Conservation (phyloP, 2,888 invertebrate genomes). For the Drosophila nr. perissopoda region DNA sequence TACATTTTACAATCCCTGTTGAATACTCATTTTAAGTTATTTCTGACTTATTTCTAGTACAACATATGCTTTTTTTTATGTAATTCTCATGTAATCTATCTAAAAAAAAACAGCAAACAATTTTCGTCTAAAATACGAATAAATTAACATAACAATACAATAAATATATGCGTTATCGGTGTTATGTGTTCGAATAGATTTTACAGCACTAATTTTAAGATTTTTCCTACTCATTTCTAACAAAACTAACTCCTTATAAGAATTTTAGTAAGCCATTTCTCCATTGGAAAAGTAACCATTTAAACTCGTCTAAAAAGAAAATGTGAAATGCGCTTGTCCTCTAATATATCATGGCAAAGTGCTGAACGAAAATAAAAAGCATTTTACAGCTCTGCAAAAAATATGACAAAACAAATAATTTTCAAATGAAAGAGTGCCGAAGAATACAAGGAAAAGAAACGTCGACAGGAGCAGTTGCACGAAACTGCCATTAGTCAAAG, state of each 20-base stretch:
- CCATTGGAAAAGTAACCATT: neutral
- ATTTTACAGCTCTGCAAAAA: constrained; percentile 32
- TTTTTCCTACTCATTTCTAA: neutral
- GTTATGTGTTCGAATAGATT: neutral
- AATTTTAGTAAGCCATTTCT: neutral
- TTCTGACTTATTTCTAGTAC: neutral
- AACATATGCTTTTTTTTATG: neutral
- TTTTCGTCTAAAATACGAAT: no score
- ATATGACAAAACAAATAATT: constrained; percentile 43
- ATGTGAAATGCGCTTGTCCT: neutral
- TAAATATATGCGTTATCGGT: neutral
- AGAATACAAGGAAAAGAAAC: constrained; percentile 1
- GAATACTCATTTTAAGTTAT: neutral
- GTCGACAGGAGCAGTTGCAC: constrained; percentile 10
- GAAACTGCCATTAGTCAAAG: constrained; percentile 62
- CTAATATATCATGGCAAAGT: constrained; percentile 18
- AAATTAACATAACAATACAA: neutral
- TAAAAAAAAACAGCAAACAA: neutral
- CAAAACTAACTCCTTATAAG: neutral
- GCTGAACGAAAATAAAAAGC: neutral
- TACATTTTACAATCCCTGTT: neutral
- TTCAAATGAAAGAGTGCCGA: constrained; percentile 5
- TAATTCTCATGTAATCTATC: fast-evolving
- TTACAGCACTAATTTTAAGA: neutral
- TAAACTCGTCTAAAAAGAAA: neutral